Percentiles rank a stretch among this genome's conserved stretches.
These are phyloP conservation scores for Caenorhabditis zanzibari DNA, from an alignment of 2,888 invertebrate species.

Conservation along the genomic window DNA sequence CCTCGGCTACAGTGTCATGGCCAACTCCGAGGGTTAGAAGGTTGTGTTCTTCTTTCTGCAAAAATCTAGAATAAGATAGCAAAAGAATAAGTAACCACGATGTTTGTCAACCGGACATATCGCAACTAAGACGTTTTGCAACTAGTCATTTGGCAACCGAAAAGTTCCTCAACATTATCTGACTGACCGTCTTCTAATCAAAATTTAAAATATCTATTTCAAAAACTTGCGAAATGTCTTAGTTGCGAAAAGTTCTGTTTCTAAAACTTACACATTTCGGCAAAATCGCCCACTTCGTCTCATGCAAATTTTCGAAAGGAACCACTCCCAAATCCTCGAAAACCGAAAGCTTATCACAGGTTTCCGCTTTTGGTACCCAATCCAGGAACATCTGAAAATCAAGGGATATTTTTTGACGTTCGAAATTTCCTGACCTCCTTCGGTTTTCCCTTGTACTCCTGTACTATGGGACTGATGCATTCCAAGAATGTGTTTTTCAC, in stretches of 20 bases:
- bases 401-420: too few relatives aligned
- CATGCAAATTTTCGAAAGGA: constrained; percentile 35
- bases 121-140: too few relatives aligned
- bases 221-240: too few relatives aligned
- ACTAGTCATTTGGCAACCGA: too few relatives aligned
- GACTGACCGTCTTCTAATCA: too few relatives aligned
- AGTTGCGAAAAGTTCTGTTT: too few relatives aligned
- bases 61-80: not conserved
- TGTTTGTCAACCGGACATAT: too few relatives aligned
- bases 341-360: constrained; percentile 17
- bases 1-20: constrained; percentile 48
- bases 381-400: constrained; percentile 36
- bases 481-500: constrained; percentile 4
- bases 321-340: constrained; percentile 27
- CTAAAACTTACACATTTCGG: constrained; percentile 46
- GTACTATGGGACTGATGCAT: constrained; percentile 32
- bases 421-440: not conserved
- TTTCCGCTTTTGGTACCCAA: constrained; percentile 17
- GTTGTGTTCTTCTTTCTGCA: constrained; percentile 26
- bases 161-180: too few relatives aligned
- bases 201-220: too few relatives aligned
- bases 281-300: constrained; percentile 34
- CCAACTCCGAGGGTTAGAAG: constrained; percentile 44
- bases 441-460: constrained; percentile 18
- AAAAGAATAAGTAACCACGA: too few relatives aligned